phyloP scores from a whole-genome alignment of 1,140 invertebrate genomes.

The Drosophila baimaii region DNA sequence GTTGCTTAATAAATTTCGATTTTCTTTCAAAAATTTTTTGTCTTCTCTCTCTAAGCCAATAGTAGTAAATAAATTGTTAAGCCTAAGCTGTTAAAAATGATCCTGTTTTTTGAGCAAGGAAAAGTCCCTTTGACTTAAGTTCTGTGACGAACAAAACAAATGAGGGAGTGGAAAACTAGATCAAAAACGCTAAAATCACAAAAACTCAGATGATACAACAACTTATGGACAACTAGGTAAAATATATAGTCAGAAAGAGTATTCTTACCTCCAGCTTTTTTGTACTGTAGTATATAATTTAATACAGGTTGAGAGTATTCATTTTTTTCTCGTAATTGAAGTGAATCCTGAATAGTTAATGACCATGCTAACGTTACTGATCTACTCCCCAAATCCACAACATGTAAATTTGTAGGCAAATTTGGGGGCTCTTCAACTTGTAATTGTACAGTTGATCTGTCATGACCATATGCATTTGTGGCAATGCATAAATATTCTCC shows the following conservation, averaged over 20 bases:
- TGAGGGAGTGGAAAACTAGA: too few species aligned
- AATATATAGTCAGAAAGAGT: slow-evolving; percentile 5
- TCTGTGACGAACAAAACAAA: too few species aligned
- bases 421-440: slow-evolving; percentile 89
- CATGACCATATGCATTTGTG: slow-evolving; percentile 89
- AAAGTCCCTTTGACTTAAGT: too few species aligned
- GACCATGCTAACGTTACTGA: slow-evolving; percentile 87
- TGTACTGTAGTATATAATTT: slow-evolving; percentile 87
- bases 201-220: too few species aligned
- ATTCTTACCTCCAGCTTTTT: slow-evolving; percentile 86
- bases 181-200: too few species aligned
- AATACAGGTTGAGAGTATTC: slow-evolving; percentile 86
- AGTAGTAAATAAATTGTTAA: too few species aligned
- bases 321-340: slow-evolving; percentile 45
- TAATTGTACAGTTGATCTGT: slow-evolving; percentile 87
- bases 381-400: slow-evolving; percentile 86
- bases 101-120: too few species aligned
- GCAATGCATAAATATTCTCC: slow-evolving; percentile 89
- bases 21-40: too few species aligned
- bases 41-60: too few species aligned
- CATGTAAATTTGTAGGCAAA: slow-evolving; percentile 87
- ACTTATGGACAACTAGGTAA: too few species aligned
- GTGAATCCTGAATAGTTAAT: slow-evolving; percentile 70
- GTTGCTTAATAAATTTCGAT: too few species aligned
- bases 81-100: too few species aligned